Conservation (phyloP, 2,888 invertebrate genomes). For the Ichneumoninae sp. region DNA sequence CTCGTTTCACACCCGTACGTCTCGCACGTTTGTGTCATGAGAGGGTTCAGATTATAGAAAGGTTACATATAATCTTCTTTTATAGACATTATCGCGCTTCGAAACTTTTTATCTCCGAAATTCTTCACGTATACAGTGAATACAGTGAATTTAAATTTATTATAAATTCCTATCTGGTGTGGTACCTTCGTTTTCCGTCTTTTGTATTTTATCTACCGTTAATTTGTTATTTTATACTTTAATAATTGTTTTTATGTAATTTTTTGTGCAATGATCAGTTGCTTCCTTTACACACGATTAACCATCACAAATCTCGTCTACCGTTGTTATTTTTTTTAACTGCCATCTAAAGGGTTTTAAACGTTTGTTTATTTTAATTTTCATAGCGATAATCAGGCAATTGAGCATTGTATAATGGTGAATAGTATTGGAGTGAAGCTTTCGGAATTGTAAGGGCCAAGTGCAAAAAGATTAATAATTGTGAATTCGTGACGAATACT, state of each 20-base stretch:
- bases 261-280: constrained; percentile 12
- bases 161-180: constrained; percentile 3
- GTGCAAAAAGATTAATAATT: not conserved
- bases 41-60: not conserved
- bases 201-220: constrained; percentile 21
- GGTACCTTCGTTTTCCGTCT: constrained; percentile 20
- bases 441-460: not conserved
- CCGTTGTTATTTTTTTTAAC: constrained; percentile 38
- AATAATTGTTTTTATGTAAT: constrained; percentile 18
- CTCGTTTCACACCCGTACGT: not conserved
- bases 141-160: not conserved
- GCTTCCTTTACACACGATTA: constrained; percentile 19
- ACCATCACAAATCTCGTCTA: constrained; percentile 27
- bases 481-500: not conserved
- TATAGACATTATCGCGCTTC: not conserved
- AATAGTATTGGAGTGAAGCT: not conserved
- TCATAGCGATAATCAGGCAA: constrained; percentile 1
- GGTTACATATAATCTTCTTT: not conserved
- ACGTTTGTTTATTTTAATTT: constrained; percentile 18
- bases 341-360: constrained; percentile 43
- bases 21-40: not conserved
- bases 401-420: not conserved
- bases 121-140: not conserved
- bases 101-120: not conserved
- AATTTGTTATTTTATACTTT: constrained; percentile 29